Evolutionary conservation across 92 coral and sea anemone genomes (phyloP), one percentile per base, ranked within the genome.

Genomic region (Parazoanthus darwini): DNA sequence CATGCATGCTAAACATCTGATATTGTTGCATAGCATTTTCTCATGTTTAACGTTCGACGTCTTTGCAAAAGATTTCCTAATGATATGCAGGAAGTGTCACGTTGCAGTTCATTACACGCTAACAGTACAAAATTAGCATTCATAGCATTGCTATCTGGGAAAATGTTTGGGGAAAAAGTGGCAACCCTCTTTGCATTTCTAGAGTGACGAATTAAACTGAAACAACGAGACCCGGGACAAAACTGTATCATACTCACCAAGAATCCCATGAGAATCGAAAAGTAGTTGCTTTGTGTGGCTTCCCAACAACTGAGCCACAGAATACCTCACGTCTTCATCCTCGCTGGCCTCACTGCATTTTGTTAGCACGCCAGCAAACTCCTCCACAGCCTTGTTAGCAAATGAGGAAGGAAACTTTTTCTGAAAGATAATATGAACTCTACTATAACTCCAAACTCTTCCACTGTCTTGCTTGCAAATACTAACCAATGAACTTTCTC

Each of bases 281-380:
- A 84, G 46, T 5, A 84, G 68, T 51, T 68, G 35, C 5, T 26
- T 18, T 48, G 78, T 26, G 1, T 48, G 44, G 15, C 44, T 84
- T 15, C 87, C 87, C 68, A 84, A 16, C 56, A 84, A 70, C n/a
- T 73, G 44, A 29, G 87, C 87, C 66, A 9, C 79, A 43, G 79
- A 44, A 71, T 70, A 84, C 18, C 87, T 84, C 79, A 84, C 66
- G 26, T 84, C 87, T 51, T 84, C 87, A n/a, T 84, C 87, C 44
- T 84, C 87, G 68, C 87, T 84, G 35, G 67, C 77, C 48, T 68
- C 39, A 37, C 78, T 84, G 68, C 87, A 84, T 2, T 51, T 54
- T 0, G 68, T 16, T 38, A 84, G 87, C 65, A 84, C 67, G 23
- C 66, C 3, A 8, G 79, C 78, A 29, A 70, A 71, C 79, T 84